Percentiles rank a stretch among this genome's conserved stretches.
phyloP scores from a whole-genome alignment of 2,797 vertebrate species.

The Natrix natrix region DNA sequence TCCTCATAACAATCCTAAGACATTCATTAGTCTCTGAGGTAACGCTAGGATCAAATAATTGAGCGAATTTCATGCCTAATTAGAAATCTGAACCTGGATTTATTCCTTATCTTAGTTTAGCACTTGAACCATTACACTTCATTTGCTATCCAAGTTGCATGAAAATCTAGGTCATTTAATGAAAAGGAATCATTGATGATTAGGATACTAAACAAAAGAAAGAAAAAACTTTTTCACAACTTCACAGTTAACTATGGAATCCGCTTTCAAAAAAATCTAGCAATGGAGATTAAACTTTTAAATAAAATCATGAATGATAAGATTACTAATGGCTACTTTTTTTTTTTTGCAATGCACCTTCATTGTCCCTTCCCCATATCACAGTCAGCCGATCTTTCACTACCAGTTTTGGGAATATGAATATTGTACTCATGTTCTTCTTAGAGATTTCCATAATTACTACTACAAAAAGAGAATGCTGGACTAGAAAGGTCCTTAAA shows the following conservation, averaged over 20 bases:
- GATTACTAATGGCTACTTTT: background rate
- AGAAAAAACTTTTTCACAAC: background rate
- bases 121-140: background rate
- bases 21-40: background rate
- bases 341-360: background rate
- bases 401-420: background rate
- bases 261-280: background rate
- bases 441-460: background rate
- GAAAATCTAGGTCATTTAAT: background rate
- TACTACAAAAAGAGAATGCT: background rate
- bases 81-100: background rate
- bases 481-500: background rate
- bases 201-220: background rate
- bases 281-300: background rate
- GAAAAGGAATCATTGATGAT: background rate
- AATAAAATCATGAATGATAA: background rate
- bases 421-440: background rate
- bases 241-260: background rate
- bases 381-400: background rate
- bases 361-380: background rate
- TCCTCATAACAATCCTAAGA: background rate
- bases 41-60: background rate
- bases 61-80: background rate
- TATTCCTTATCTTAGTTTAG: background rate
- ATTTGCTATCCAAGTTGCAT: background rate